Evolutionary conservation across 2,888 invertebrate genomes (phyloP).

Genomic region (Mactromeris polynyma): DNA sequence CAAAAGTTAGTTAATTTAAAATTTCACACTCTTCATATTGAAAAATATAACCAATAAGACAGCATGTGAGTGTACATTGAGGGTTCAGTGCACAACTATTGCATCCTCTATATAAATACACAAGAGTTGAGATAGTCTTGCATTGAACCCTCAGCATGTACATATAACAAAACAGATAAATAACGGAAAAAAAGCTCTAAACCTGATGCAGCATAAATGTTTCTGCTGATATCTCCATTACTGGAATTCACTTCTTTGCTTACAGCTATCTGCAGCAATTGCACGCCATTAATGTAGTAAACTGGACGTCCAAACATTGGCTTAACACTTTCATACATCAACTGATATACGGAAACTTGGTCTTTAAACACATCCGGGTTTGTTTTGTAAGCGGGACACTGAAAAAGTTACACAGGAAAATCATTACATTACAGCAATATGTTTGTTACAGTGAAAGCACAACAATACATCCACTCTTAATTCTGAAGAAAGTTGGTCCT

Average conservation of each 20-base stretch:
- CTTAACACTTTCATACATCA: conserved; percentile 77
- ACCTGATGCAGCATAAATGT: conserved; percentile 66
- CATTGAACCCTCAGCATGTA: no score
- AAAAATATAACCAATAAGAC: no score
- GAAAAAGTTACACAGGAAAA: conserved; percentile 10
- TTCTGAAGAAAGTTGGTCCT: no score
- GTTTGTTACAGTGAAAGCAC: no score
- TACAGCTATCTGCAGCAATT: conserved; percentile 76
- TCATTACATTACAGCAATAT: no score
- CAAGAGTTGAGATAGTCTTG: no score
- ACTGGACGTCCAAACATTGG: conserved; percentile 78
- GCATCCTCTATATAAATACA: no score
- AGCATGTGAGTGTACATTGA: no score
- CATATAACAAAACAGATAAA: not conserved
- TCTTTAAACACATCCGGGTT: conserved; percentile 57
- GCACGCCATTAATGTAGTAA: conserved; percentile 76
- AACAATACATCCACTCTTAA: no score
- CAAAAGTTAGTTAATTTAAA: no score
- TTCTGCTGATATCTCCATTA: conserved; percentile 27
- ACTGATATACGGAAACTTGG: conserved; percentile 70
- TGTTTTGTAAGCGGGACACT: conserved; percentile 60
- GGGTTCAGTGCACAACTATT: no score
- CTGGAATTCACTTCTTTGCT: conserved; percentile 17
- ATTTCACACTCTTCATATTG: no score
- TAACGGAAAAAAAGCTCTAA: conserved; percentile 11